These are phyloP conservation scores for Oryctes rhinoceros DNA, from an alignment of 1,140 invertebrate species.

Conservation along the genomic window DNA sequence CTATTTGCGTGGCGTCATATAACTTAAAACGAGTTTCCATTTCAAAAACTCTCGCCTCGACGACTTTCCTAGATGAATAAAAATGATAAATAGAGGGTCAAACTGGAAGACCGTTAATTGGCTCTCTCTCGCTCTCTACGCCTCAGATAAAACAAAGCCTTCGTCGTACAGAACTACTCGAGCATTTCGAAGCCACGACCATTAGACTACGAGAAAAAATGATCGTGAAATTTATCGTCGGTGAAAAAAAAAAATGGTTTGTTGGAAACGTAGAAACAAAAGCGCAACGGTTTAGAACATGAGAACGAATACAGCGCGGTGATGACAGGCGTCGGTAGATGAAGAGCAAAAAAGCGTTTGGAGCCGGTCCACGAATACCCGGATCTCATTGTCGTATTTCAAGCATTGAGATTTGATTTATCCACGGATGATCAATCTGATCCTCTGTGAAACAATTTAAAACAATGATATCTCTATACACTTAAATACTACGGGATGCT, in stretches of 20 bases:
- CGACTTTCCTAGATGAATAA: conserved; percentile 34
- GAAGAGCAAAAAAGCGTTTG: conserved; percentile 24
- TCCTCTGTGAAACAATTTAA: conserved; percentile 25
- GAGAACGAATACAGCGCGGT: conserved; percentile 8
- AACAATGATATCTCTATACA: conserved; percentile 30
- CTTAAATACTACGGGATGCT: background rate
- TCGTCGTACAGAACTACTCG: conserved; percentile 33
- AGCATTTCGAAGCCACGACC: conserved; percentile 38
- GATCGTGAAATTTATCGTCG: conserved; percentile 40
- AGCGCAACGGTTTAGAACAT: conserved; percentile 38
- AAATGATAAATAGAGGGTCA: conserved; percentile 40
- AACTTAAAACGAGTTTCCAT: conserved; percentile 32
- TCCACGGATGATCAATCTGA: conserved; percentile 37
- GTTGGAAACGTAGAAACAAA: conserved; percentile 37
- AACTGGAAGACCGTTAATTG: conserved; percentile 38
- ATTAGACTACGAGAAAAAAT: conserved; percentile 38
- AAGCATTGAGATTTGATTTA: conserved; percentile 32
- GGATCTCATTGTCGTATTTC: conserved; percentile 33
- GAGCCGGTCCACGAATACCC: background rate
- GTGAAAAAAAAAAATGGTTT: conserved; percentile 20
- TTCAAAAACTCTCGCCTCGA: background rate
- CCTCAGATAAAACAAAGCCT: conserved; percentile 32
- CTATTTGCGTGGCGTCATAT: background rate
- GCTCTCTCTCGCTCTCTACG: conserved; percentile 4
- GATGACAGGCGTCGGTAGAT: conserved; percentile 36